phyloP scores from a whole-genome alignment of 1,140 invertebrate species.

The Lerema accius region DNA sequence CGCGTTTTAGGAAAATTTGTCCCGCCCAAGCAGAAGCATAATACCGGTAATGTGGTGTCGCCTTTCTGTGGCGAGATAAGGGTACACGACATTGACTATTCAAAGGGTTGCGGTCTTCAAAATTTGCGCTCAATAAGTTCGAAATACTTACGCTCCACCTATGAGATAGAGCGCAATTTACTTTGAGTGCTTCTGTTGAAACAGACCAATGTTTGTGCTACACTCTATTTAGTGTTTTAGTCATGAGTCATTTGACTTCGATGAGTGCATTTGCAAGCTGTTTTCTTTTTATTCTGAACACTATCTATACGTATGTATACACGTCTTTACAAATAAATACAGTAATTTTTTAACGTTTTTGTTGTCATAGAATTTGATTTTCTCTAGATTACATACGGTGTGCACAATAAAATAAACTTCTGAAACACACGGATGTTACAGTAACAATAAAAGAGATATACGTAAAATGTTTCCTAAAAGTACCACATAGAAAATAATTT shows the following conservation, averaged over 20 bases:
- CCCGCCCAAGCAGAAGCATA: conserved; percentile 57
- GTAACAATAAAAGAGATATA: too few relatives aligned
- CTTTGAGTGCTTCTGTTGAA: conserved; percentile 34
- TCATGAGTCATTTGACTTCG: conserved; percentile 49
- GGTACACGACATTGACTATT: conserved; percentile 82
- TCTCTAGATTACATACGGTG: too few relatives aligned
- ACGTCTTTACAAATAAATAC: too few relatives aligned
- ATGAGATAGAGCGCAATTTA: conserved; percentile 62
- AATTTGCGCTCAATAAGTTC: conserved; percentile 81
- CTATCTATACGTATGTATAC: background rate
- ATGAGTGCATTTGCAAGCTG: conserved; percentile 39
- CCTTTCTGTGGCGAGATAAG: conserved; percentile 82
- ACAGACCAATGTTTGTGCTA: conserved; percentile 32
- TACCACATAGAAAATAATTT: too few relatives aligned
- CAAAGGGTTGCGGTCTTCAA: conserved; percentile 81
- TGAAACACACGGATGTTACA: too few relatives aligned
- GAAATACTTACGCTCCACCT: conserved; percentile 70
- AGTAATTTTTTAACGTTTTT: too few relatives aligned
- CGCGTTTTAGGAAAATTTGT: conserved; percentile 47
- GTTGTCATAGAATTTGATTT: too few relatives aligned
- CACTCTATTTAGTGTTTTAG: conserved; percentile 48
- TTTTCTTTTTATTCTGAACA: conserved; percentile 31
- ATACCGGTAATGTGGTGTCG: conserved; percentile 82
- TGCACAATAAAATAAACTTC: too few relatives aligned
- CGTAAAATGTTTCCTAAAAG: too few relatives aligned